Evolutionary conservation across 2,797 vertebrate genomes (phyloP).

Genomic region (Melanotaenia maccullochi): DNA sequence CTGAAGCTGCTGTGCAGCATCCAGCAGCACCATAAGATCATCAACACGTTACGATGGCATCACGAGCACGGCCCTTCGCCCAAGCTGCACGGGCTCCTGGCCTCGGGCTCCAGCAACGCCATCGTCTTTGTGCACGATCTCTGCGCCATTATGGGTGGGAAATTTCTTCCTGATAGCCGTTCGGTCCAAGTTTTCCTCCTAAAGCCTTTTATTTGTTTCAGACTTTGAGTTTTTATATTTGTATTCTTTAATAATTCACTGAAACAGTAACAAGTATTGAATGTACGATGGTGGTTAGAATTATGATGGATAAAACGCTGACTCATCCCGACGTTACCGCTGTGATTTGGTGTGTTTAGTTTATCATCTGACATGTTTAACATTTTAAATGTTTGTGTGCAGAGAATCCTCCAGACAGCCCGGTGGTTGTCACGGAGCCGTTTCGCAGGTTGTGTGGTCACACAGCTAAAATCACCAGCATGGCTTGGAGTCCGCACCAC

Average conservation of each 20-base stretch:
- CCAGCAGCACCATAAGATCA: constrained; percentile 96
- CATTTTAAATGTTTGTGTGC: not conserved
- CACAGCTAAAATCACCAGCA: constrained; percentile 91
- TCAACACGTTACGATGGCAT: constrained; percentile 93
- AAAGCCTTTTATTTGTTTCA: too few species aligned
- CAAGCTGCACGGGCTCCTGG: constrained; percentile 86
- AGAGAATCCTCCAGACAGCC: constrained; percentile 86
- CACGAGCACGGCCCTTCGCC: constrained; percentile 82
- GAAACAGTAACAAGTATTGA: too few species aligned
- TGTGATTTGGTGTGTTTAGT: not conserved
- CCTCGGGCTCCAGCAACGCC: constrained; percentile 95
- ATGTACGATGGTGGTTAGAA: too few species aligned
- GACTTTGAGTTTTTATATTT: too few species aligned
- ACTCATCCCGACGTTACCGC: not conserved
- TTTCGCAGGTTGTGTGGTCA: constrained; percentile 91
- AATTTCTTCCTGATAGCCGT: too few species aligned
- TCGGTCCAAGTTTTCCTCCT: too few species aligned
- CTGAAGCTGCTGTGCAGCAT: constrained; percentile 91
- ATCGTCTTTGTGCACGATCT: constrained; percentile 91
- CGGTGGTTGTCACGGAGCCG: constrained; percentile 88
- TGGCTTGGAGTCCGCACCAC: constrained; percentile 96
- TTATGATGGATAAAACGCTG: too few species aligned
- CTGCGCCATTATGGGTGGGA: constrained; percentile 82
- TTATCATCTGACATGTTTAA: not conserved
- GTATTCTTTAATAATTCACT: too few species aligned